phyloP scores from a whole-genome alignment of 37 sponge, comb jelly and placozoan species.

The Petrosia ficiformis region DNA sequence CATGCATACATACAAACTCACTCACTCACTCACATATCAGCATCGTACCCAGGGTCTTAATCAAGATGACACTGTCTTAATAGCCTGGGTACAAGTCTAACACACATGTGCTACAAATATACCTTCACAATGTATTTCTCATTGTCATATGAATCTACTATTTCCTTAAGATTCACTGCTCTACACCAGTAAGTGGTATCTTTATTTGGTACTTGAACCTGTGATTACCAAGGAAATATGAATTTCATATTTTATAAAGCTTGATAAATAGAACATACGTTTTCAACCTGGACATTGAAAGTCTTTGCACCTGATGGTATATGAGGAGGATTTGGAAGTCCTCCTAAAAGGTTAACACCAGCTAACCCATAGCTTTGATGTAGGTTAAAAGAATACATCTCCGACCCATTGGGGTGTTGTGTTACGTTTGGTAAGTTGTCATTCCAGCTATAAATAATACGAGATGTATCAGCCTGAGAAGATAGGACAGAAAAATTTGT shows the following conservation, averaged over 20 bases:
- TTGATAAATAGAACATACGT: constrained; percentile 7
- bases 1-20: no score
- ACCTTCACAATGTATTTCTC: constrained; percentile 34
- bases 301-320: background rate
- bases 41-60: no score
- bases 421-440: constrained; percentile 4
- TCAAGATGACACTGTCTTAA: no score
- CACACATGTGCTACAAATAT: background rate
- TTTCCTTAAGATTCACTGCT: constrained; percentile 29
- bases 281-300: constrained; percentile 10
- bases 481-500: background rate
- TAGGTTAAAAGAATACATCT: background rate
- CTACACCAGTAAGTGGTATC: constrained; percentile 73
- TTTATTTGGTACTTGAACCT: constrained; percentile 36
- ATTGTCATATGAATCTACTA: constrained; percentile 2
- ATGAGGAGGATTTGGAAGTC: constrained; percentile 17
- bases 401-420: background rate
- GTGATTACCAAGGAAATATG: background rate
- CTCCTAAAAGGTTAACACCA: constrained; percentile 29
- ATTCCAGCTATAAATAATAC: constrained; percentile 35
- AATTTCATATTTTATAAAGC: background rate
- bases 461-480: constrained; percentile 24
- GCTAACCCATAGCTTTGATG: constrained; percentile 1
- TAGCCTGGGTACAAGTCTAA: no score
- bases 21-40: no score